Conservation (phyloP, 2,888 invertebrate species). For the Synergus gifuensis region DNA sequence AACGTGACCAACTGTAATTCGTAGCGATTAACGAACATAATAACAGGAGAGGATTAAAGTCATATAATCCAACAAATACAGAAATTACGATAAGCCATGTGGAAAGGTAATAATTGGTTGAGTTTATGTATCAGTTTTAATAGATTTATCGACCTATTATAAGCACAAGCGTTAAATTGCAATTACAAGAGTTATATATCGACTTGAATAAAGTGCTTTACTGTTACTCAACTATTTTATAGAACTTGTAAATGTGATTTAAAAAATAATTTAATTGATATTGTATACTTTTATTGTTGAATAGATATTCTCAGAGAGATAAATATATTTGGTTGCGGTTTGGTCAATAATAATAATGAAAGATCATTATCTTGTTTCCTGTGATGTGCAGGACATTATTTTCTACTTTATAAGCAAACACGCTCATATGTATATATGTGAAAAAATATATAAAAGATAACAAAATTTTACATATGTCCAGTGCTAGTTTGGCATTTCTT, state of each 20-base stretch:
- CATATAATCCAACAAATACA: slow-evolving; percentile 11
- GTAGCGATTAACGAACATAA: slow-evolving; percentile 9
- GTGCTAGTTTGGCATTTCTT: neutral
- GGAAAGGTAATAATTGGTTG: slow-evolving; percentile 17
- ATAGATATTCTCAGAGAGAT: no score
- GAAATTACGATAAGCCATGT: slow-evolving; percentile 24
- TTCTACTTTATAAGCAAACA: neutral
- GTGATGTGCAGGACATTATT: slow-evolving; percentile 18
- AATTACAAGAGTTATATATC: neutral
- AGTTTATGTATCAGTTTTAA: slow-evolving; percentile 12
- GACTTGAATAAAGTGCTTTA: neutral
- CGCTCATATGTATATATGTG: neutral
- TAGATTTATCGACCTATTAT: neutral
- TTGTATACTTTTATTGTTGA: no score
- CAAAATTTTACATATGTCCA: neutral
- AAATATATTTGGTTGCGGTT: neutral
- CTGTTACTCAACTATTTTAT: no score
- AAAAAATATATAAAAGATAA: slow-evolving; percentile 17
- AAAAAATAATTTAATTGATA: no score
- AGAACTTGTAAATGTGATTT: no score
- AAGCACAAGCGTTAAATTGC: no score
- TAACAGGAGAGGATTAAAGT: slow-evolving; percentile 29
- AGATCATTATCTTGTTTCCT: slow-evolving; percentile 30
- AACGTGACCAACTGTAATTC: slow-evolving; percentile 18
- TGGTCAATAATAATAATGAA: slow-evolving; percentile 6